Evolutionary conservation across 2,888 invertebrate species (phyloP).

Genomic region (Sturmia bella): DNA sequence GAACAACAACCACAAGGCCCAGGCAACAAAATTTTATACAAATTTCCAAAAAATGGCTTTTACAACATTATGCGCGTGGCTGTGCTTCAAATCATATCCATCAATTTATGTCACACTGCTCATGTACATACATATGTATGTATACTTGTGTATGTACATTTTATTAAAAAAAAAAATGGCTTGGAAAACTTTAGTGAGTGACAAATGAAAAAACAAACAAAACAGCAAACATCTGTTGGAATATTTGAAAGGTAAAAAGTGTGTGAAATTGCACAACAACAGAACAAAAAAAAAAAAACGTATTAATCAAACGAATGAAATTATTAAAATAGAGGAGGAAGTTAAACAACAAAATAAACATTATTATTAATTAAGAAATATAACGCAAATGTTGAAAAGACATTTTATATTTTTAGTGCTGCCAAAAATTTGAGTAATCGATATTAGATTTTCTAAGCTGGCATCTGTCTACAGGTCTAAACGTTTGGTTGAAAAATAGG

Average conservation of each 20-base stretch:
- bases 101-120: slow-evolving; percentile 38
- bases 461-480: too few species aligned
- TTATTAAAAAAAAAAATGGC: slow-evolving; percentile 36
- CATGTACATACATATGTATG: too few species aligned
- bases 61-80: too few species aligned
- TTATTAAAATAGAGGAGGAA: slow-evolving; percentile 29
- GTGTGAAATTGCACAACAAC: slow-evolving; percentile 12
- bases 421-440: not conserved
- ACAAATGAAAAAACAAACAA: slow-evolving; percentile 16
- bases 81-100: slow-evolving; percentile 27
- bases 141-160: not conserved
- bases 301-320: not conserved
- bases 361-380: slow-evolving; percentile 26
- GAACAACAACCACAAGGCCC: too few species aligned
- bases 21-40: too few species aligned
- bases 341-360: slow-evolving; percentile 34
- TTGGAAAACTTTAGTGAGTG: slow-evolving; percentile 36
- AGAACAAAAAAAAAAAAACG: not conserved
- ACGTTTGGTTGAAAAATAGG: too few species aligned
- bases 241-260: slow-evolving; percentile 18
- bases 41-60: too few species aligned
- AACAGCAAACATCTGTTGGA: slow-evolving; percentile 17
- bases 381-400: slow-evolving; percentile 1
- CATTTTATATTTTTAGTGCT: not conserved
- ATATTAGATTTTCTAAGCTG: not conserved